phyloP scores from a whole-genome alignment of 2,888 invertebrate species.

The Sericinus montela region DNA sequence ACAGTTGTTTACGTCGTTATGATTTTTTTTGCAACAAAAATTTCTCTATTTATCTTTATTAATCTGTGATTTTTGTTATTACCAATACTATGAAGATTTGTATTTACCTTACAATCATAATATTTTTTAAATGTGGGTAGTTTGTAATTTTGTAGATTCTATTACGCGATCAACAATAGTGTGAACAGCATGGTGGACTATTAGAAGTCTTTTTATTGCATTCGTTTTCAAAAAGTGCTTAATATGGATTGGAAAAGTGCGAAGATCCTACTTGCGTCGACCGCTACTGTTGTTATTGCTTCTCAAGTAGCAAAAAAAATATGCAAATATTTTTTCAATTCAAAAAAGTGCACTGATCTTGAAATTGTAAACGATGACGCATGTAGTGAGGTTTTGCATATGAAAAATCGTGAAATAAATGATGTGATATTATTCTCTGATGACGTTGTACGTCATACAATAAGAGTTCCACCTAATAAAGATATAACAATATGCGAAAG shows the following conservation, averaged over 20 bases:
- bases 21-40: too few relatives aligned
- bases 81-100: too few relatives aligned
- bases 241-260: conserved; percentile 70
- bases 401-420: conserved; percentile 65
- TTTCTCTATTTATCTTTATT: too few relatives aligned
- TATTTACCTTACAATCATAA: background rate
- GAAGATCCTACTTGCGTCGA: conserved; percentile 60
- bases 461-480: conserved; percentile 56
- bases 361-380: conserved; percentile 42
- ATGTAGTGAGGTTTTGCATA: conserved; percentile 47
- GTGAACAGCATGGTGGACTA: conserved; percentile 65
- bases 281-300: conserved; percentile 61
- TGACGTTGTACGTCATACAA: conserved; percentile 55
- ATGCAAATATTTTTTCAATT: conserved; percentile 52
- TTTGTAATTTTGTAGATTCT: background rate
- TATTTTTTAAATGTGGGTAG: background rate
- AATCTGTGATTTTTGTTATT: too few relatives aligned
- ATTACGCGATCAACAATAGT: conserved; percentile 35
- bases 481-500: conserved; percentile 63
- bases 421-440: conserved; percentile 73
- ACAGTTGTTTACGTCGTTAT: too few relatives aligned
- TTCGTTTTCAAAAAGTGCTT: conserved; percentile 19
- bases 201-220: conserved; percentile 26
- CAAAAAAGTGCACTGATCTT: conserved; percentile 33
- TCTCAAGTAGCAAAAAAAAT: conserved; percentile 62